Evolutionary conservation across 2,113 vertebrate genomes (phyloP).

Genomic region (Canis aureus): DNA sequence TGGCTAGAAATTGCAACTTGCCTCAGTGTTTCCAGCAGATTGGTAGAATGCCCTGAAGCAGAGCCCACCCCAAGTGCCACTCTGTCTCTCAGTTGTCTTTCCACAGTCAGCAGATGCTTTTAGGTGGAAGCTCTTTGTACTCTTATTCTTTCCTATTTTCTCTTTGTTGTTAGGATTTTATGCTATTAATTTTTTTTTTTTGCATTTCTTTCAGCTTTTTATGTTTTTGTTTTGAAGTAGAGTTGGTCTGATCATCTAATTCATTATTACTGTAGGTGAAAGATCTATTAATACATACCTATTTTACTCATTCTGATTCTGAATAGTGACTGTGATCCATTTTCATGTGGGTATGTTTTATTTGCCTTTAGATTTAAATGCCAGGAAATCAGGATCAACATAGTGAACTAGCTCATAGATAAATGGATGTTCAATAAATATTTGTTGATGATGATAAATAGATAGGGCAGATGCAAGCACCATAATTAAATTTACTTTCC

Average conservation of each 20-base stretch:
- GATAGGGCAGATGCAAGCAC: not conserved
- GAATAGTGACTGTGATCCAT: not conserved
- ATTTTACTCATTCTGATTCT: not conserved
- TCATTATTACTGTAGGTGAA: slow-evolving; percentile 4
- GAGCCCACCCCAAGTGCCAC: not conserved
- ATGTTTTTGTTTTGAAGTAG: not conserved
- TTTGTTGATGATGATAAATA: not conserved
- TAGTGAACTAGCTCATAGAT: not conserved
- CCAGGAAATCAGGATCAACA: not conserved
- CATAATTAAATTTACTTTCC: slow-evolving; percentile 41
- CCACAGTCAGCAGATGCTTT: not conserved
- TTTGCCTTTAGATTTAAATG: not conserved
- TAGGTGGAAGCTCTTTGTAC: not conserved
- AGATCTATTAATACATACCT: not conserved
- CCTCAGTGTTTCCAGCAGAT: not conserved
- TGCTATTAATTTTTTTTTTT: not conserved
- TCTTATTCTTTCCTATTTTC: not conserved
- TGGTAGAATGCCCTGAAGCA: not conserved
- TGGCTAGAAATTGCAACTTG: not conserved
- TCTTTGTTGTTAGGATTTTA: slow-evolving; percentile 29
- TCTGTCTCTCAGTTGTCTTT: not conserved
- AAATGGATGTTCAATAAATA: not conserved
- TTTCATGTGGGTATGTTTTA: not conserved
- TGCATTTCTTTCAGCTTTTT: not conserved
- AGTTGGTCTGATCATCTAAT: not conserved